Conservation (phyloP, 1,140 invertebrate genomes). For the Brachionus calyciflorus region DNA sequence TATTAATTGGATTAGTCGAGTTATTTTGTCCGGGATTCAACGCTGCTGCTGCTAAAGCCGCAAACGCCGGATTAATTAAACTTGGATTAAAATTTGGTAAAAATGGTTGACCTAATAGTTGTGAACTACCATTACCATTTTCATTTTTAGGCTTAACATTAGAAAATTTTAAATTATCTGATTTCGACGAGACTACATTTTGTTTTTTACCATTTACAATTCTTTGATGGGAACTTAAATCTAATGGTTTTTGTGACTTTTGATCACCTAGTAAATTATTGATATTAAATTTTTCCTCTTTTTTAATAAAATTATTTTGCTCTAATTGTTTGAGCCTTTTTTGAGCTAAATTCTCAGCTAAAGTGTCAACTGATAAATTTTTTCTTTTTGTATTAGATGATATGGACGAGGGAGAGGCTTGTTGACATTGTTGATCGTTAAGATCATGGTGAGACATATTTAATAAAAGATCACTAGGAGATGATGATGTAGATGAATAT, state of each 20-base stretch:
- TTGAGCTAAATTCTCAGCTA: constrained; percentile 44
- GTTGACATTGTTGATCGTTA: not conserved
- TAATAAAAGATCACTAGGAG: not conserved
- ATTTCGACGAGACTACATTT: constrained; percentile 14
- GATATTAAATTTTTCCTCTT: constrained; percentile 40
- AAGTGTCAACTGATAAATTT: constrained; percentile 38
- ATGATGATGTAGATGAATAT: constrained; percentile 23
- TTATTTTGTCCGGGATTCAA: not conserved
- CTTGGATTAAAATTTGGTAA: constrained; percentile 18
- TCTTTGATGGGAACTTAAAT: not conserved
- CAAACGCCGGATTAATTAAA: constrained; percentile 13
- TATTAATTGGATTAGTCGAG: not conserved
- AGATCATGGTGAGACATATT: not conserved
- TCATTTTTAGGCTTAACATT: no score
- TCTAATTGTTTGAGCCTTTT: constrained; percentile 32
- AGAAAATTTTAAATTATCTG: constrained; percentile 1
- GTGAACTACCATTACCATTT: not conserved
- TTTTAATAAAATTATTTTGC: not conserved
- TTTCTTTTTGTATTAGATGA: not conserved
- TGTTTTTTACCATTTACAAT: constrained; percentile 9
- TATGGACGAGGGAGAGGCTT: not conserved
- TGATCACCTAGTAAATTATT: constrained; percentile 22
- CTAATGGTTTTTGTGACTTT: not conserved
- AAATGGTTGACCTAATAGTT: not conserved
- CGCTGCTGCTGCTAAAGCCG: constrained; percentile 1